A percentile compares a stretch with the other conserved stretches of the same genome.
These are phyloP conservation scores for Ellobium chinense DNA, from an alignment of 2,888 invertebrate species.

Conservation along the genomic window DNA sequence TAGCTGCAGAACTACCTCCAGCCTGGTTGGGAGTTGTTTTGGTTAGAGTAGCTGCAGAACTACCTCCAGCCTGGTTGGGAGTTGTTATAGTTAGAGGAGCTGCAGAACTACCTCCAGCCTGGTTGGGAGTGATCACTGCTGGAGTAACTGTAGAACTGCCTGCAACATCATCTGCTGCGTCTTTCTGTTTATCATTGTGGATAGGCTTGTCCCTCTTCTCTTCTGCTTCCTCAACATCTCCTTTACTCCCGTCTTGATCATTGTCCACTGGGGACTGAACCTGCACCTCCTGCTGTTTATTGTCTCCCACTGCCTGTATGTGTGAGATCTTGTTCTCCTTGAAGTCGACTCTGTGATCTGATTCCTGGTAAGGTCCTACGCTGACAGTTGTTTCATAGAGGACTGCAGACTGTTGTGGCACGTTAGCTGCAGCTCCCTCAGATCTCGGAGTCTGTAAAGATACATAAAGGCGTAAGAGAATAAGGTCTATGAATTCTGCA, in stretches of 20 bases:
- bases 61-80: not conserved
- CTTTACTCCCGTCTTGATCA: not conserved
- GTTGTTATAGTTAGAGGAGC: not conserved
- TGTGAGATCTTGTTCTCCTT: not conserved
- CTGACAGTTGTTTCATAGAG: not conserved
- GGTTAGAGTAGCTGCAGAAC: too few relatives aligned
- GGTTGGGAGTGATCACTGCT: too few relatives aligned
- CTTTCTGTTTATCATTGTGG: not conserved
- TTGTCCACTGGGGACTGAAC: too few relatives aligned
- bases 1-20: not conserved
- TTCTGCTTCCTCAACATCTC: too few relatives aligned
- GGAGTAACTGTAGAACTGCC: not conserved
- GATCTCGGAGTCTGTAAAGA: too few relatives aligned
- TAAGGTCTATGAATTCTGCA: too few relatives aligned
- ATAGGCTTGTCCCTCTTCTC: too few relatives aligned
- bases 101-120: not conserved
- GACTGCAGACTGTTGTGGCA: not conserved
- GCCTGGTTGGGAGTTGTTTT: too few relatives aligned
- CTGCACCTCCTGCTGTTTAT: too few relatives aligned
- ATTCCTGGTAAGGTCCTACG: not conserved
- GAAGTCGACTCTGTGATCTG: constrained; percentile 7
- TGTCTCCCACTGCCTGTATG: not conserved
- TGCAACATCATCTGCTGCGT: not conserved
- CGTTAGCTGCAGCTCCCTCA: too few relatives aligned
- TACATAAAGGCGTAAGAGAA: too few relatives aligned